Conservation (phyloP, 2,113 vertebrate species). For the Pollimyrus isidori region DNA sequence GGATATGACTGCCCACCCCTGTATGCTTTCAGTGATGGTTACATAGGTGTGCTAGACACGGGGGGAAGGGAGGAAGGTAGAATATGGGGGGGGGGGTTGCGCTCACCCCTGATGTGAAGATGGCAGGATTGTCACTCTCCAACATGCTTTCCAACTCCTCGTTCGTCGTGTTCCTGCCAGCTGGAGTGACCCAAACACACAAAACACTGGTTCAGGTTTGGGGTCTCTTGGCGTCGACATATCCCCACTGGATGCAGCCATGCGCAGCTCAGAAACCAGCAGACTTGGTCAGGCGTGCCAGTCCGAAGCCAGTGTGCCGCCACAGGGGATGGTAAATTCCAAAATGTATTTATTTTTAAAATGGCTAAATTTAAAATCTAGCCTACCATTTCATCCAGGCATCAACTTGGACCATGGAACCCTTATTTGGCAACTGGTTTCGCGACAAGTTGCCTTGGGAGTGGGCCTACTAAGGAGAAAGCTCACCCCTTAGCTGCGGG, state of each 20-base stretch:
- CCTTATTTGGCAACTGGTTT: not conserved
- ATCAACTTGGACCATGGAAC: not conserved
- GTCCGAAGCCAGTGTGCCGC: not conserved
- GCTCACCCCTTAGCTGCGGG: not conserved
- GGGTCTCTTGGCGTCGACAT: not conserved
- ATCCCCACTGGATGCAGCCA: not conserved
- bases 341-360: not conserved
- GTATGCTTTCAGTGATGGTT: not conserved
- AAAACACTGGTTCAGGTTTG: not conserved
- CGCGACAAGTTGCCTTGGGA: not conserved
- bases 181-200: constrained; percentile 52
- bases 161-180: constrained; percentile 89
- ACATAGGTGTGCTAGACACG: not conserved
- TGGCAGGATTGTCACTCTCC: constrained; percentile 90
- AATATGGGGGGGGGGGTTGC: not conserved
- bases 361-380: not conserved
- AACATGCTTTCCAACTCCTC: constrained; percentile 96
- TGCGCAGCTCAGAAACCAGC: not conserved
- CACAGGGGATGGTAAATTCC: not conserved
- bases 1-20: too few species aligned
- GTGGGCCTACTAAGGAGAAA: not conserved
- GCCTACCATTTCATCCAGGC: not conserved
- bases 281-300: not conserved
- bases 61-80: not conserved
- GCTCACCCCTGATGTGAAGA: constrained; percentile 91